Evolutionary conservation across 2,113 vertebrate genomes (phyloP).

Genomic region (Pipa parva): DNA sequence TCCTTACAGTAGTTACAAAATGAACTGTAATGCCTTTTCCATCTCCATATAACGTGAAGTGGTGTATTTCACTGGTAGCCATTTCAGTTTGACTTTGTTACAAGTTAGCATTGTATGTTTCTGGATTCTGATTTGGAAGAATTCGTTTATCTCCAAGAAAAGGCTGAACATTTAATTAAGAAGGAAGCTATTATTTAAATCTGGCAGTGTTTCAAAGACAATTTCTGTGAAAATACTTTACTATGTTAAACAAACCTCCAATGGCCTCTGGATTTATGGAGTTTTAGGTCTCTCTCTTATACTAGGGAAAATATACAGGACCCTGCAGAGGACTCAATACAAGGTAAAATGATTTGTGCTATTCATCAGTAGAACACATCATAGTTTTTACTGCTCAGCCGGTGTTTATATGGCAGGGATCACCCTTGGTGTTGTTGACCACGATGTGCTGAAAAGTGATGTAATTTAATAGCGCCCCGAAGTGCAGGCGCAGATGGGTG

Average conservation of each 20-base stretch:
- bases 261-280: no score
- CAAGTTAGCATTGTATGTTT: slow-evolving; percentile 21
- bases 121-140: slow-evolving; percentile 9
- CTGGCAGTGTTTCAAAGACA: background rate
- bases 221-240: slow-evolving; percentile 1
- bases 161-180: slow-evolving; percentile 21
- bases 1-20: slow-evolving; percentile 3
- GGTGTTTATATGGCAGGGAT: no score
- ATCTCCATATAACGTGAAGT: slow-evolving; percentile 3
- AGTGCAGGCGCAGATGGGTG: no score
- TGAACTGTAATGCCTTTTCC: slow-evolving; percentile 4
- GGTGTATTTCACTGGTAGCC: background rate
- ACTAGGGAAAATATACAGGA: no score
- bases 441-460: no score
- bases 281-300: no score
- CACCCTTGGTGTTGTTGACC: no score
- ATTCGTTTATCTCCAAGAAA: slow-evolving; percentile 11
- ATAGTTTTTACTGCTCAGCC: no score
- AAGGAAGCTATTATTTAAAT: slow-evolving; percentile 7
- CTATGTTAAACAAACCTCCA: background rate
- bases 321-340: no score
- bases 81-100: slow-evolving; percentile 26
- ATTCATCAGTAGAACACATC: no score
- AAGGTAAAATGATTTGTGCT: no score
- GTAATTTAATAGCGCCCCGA: no score